Base-by-base conservation (phyloP, 2,113 vertebrate genomes). In the Limanda limanda region DNA sequence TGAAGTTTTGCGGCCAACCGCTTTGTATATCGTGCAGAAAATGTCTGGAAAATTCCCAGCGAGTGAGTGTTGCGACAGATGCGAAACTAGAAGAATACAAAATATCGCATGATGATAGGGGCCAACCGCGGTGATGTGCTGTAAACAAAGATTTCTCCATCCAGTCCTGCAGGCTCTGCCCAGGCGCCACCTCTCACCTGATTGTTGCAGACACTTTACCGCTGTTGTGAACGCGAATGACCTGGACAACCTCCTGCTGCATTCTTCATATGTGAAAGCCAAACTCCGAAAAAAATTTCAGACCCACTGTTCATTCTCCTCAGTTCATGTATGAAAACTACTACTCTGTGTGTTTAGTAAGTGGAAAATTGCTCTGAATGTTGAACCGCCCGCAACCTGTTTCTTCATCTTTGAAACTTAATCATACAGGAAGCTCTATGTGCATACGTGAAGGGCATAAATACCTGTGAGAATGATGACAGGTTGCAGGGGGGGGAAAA, bases 381-480 rank as follows among this genome's bases (percentile, higher is more conserved):
- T 25, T 55, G n/a, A 74, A 31, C 21, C 15, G 42, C 48, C 61
- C 55, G 24, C 61, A 31, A 6, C 8, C 10, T n/a, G 11, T 18
- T 47, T 68, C 72, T 54, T 71, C 14, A 58, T 27, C 20, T 66
- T 64, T 63, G 42, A 76, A 72, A 82, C 52, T 11, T 64, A 65
- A 65, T 76, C 62, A 83, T 62, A 79, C 1, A 1, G 69, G 67
- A 83, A 70, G 47, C 0, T 15, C 47, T 79, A 20, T 58, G n/a
- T 52, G 60, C 4, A 64, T 71, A 82, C 40, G 27, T 27, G 10
- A 57, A n/a, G 27, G 27, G 14, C n/a, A 45, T 37, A 57, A 72
- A 73, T 66, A 73, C 25, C 66, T 74, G 66, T 62, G 52, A 80
- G 68, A 61, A 80, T 66, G 69, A 79, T 71, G 76, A 82, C 71